A percentile compares a stretch with the other conserved stretches of the same genome.
phyloP scores from a whole-genome alignment of 2,888 invertebrate genomes.

The Horisme vitalbata region DNA sequence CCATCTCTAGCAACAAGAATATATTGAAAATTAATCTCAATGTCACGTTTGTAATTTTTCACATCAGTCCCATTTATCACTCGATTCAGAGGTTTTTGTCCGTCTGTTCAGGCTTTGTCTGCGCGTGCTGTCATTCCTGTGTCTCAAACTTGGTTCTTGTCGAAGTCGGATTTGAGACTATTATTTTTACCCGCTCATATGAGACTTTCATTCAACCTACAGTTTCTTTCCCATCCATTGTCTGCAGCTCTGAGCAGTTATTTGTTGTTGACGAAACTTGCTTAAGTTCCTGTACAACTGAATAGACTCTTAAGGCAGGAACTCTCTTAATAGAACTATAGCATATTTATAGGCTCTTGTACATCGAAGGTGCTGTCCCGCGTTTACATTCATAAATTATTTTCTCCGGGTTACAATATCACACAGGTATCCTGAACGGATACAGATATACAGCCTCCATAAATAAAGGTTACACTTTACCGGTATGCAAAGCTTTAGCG shows the following conservation, averaged over 20 bases:
- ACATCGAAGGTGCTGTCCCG: conserved; percentile 13
- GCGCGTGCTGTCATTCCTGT: conserved; percentile 27
- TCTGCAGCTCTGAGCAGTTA: no score
- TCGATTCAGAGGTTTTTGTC: conserved; percentile 33
- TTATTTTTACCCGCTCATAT: neutral
- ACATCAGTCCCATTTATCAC: conserved; percentile 39
- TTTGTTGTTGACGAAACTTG: no score
- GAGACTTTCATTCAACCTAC: no score
- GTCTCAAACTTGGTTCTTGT: conserved; percentile 21
- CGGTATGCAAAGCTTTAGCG: conserved; percentile 33
- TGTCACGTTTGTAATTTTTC: conserved; percentile 55
- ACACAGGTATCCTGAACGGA: conserved; percentile 30
- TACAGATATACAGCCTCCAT: conserved; percentile 24
- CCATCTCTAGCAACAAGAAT: conserved; percentile 17
- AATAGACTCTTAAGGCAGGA: conserved; percentile 7
- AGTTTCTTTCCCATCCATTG: neutral
- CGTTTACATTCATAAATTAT: conserved; percentile 23
- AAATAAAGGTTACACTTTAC: conserved; percentile 34
- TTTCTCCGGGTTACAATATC: conserved; percentile 24
- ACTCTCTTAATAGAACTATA: conserved; percentile 21
- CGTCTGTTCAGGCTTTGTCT: conserved; percentile 29
- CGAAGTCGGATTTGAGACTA: conserved; percentile 24
- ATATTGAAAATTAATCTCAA: conserved; percentile 45
- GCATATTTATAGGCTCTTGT: conserved; percentile 20
- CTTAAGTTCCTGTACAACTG: conserved; percentile 12